Conservation (phyloP, 2,888 invertebrate genomes). For the Cenopis cana region DNA sequence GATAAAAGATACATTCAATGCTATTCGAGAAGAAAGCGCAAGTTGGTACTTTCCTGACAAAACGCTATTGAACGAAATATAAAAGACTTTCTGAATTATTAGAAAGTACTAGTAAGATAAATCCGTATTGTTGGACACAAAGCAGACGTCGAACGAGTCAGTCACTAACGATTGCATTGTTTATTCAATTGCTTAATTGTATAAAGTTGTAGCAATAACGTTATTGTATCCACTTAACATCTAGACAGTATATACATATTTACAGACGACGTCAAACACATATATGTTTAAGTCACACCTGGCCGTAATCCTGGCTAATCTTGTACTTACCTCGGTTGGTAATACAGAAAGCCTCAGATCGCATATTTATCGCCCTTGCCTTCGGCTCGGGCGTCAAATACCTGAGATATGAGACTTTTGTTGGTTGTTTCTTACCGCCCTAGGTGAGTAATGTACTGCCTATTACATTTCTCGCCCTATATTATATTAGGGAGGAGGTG, state of each 20-base stretch:
- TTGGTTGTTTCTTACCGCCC: too few relatives aligned
- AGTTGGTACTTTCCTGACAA: slow-evolving; percentile 54
- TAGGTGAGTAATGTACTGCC: too few relatives aligned
- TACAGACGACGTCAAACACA: not conserved
- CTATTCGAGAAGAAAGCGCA: slow-evolving; percentile 53
- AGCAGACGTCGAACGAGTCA: slow-evolving; percentile 5
- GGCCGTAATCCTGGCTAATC: too few relatives aligned
- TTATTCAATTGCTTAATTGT: not conserved
- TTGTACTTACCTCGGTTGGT: too few relatives aligned
- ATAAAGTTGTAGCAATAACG: not conserved
- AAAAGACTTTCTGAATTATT: slow-evolving; percentile 35
- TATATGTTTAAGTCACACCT: too few relatives aligned
- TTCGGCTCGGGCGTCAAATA: too few relatives aligned
- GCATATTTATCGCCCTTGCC: too few relatives aligned
- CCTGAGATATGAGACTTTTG: too few relatives aligned
- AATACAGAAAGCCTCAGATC: too few relatives aligned
- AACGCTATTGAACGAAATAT: slow-evolving; percentile 51
- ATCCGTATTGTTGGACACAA: slow-evolving; percentile 28
- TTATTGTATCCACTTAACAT: not conserved
- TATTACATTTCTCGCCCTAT: too few relatives aligned
- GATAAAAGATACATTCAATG: not conserved
- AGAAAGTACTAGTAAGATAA: slow-evolving; percentile 36
- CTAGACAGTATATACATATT: not conserved
- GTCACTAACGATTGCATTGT: slow-evolving; percentile 29
- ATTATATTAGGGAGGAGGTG: too few relatives aligned